Evolutionary conservation across 2,888 invertebrate genomes (phyloP), one percentile per base, ranked within the genome.

Genomic region (Drosophila kambysellisi): DNA sequence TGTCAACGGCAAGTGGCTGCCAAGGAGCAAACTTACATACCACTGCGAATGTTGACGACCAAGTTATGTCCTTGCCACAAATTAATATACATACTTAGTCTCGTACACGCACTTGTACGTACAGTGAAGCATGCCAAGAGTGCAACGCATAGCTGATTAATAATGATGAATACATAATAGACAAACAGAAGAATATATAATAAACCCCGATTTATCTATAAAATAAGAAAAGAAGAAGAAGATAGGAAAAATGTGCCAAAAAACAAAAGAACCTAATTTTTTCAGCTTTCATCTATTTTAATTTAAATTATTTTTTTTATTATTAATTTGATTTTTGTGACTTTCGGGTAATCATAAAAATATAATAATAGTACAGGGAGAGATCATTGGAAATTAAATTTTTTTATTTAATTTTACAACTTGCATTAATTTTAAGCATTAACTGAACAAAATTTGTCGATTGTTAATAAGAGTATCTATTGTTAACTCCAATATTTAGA

Each of bases 31-130:
- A 78, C 83, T 78, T 78, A 72, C 58, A 70, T 75, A 50, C 56
- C 59, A 68, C 60, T 73, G 66, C 68, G 62, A 69, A 79, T 89
- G 88, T 88, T 81, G 89, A 87, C 84, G 76, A 76, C 73, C 82
- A 70, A 88, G 85, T 82, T 85, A 88, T 84, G 85, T 89, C 85
- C 84, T 89, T 81, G 76, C 79, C 78, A 72, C 81, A 71, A 66
- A 78, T 76, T 76, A 33, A 68, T 76, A 64, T 67, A 80, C 76
- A 62, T 32, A 70, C 66, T 63, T 39, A 39, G 37, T 37, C 4
- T 35, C 32, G 17, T 20, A 57, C 25, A 57, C 48, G 25, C 29
- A 20, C 11, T 25, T 63, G 11, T 48, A 67, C 17, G 51, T 64
- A 80, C 76, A 77, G 80, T 76, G 35, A 60, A 53, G 17, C 39